Base-by-base conservation (phyloP, 2,797 vertebrate genomes). In the Myioborus miniatus region DNA sequence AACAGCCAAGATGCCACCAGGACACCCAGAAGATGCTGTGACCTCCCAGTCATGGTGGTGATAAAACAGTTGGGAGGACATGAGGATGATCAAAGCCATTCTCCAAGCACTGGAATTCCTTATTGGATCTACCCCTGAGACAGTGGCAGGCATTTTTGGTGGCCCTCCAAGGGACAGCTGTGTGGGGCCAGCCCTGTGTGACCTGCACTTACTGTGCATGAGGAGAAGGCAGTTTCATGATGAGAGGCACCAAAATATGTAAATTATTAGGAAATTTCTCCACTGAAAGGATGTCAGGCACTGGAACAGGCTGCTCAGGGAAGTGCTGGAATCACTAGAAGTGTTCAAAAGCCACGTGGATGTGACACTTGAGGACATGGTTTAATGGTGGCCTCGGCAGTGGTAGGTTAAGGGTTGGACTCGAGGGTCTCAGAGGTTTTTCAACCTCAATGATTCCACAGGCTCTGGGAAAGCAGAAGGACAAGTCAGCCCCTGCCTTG, bases 231-330 rank as follows among this genome's bases (percentile, higher is more conserved):
- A 60, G 12, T 41, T 69, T 32, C 32, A 3, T 36, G 11, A 43
- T 0, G 0, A 6, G 23, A 32, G 19, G 23, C 27, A 13, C 41
- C 4, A 32, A 46, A 90, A 46, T 3, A 15, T 10, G 30, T 26
- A 20, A 50, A 64, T 58, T 46, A 58, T 14, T 23, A 39, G 7
- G 29, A 58, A 58, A 34, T 23, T 32, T 58, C 44, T 52, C 39
- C 58, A 14, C 30, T 50, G 79, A 46, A 70, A 70, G 7, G 17
- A 37, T 58, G 56, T 26, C 47, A 56, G 36, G 41, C 12, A 41
- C 47, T 75, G 44, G 30, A 64, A 34, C 24, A 39, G 13, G 50
- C 36, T 65, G 50, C 20, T 24, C 44, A 39, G 43, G 12, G 29
- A 58, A 34, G n/a, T 19, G 12, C 14, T 39, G 37, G 64, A 58